Base-by-base conservation (phyloP, 2,797 vertebrate genomes). In the Myripristis jacobus region DNA sequence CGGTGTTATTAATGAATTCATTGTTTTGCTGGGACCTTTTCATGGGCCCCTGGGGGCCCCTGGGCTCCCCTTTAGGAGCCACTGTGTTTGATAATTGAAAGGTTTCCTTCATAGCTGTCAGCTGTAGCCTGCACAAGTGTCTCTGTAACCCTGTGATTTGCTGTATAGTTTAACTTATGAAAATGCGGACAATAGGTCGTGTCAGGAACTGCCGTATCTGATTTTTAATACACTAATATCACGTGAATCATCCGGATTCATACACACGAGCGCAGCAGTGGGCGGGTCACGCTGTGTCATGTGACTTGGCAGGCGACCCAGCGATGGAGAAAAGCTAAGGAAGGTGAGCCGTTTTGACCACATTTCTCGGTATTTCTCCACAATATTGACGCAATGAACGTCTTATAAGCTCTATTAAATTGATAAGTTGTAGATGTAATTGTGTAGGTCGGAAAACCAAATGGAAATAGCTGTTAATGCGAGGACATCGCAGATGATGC, bases 271-370 rank as follows among this genome's bases (percentile, higher is more conserved):
- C 2, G 1, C 18, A 21, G 10, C 22, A 34, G 43, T 47, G 66
- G 66, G 66, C 70, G 18, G 78, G 79, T 22, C 3, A 19, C 56
- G 19, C 15, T 3, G 22, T 0, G 80, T 92, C 92, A 93, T 21
- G 87, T 93, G 90, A 92, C 82, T 2, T 34, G 73, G 59, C 74
- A 62, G 72, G 36, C 36, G 29, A 15, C 2, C 70, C 87, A 89
- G 86, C 82, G 82, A 92, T 92, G 91, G 87, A 86, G 83, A 87
- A 75, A 91, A 90, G 90, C 91, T 93, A 89, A 91, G 89, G 89
- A 91, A 92, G 91, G 91, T 93, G 82, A 90, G 90, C 31, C 19
- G 11, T 48, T 70, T 72, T 1, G 52, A 4, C 9, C 2, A 1
- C 21, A 19, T 87, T 70, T 25, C 3, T 63, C 3, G 0, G 1